Percentiles rank a stretch among this genome's conserved stretches.
Conservation (phyloP, 1,140 invertebrate genomes). For the Saccostrea cuccullata region DNA sequence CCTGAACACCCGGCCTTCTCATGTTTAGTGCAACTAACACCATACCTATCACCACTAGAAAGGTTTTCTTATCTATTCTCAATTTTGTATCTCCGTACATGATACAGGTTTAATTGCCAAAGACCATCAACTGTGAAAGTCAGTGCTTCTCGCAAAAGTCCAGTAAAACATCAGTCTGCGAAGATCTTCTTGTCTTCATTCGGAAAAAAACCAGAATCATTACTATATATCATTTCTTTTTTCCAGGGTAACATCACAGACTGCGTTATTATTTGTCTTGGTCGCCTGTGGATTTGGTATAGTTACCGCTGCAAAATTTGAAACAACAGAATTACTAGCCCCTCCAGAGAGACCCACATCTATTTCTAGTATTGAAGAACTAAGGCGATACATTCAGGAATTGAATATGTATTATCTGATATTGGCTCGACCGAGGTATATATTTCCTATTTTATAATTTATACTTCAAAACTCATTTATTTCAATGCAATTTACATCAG, state of each 20-base stretch:
- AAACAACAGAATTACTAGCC: neutral
- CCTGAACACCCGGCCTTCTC: too few species aligned
- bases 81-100: too few species aligned
- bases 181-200: too few species aligned
- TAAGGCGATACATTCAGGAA: neutral
- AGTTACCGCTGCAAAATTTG: neutral
- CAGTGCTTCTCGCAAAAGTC: too few species aligned
- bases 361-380: neutral
- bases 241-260: neutral
- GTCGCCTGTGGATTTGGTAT: neutral
- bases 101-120: too few species aligned
- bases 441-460: neutral
- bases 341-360: neutral
- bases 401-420: conserved; percentile 21
- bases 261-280: neutral
- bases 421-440: neutral
- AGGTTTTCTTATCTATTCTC: too few species aligned
- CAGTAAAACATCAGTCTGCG: too few species aligned
- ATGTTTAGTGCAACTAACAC: too few species aligned
- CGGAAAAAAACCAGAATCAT: too few species aligned
- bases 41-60: too few species aligned
- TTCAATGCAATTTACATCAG: neutral
- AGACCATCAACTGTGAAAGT: too few species aligned
- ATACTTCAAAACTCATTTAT: neutral
- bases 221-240: neutral